Percentiles rank a stretch among this genome's conserved stretches.
These are phyloP conservation scores for Drosophila oshimai DNA, from an alignment of 1,140 invertebrate genomes.

Conservation along the genomic window DNA sequence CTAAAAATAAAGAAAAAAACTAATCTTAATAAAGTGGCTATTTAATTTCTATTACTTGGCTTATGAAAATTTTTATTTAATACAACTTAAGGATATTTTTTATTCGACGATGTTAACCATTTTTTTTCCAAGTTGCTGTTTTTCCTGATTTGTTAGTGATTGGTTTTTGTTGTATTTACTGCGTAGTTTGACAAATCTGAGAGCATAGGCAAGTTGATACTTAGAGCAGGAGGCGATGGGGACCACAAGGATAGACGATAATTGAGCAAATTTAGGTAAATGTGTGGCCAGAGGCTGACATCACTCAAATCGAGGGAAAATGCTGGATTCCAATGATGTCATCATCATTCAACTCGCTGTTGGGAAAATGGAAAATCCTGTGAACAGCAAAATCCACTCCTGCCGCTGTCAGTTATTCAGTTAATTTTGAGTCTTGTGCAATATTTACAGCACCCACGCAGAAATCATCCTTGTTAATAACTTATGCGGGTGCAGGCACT, in stretches of 20 bases:
- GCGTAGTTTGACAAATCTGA: constrained; percentile 63
- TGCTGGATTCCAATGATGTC: constrained; percentile 2
- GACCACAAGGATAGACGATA: background rate
- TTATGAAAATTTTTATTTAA: background rate
- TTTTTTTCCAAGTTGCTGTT: background rate
- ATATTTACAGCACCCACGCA: constrained; percentile 16
- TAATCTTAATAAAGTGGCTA: too few species aligned
- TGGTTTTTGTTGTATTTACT: constrained; percentile 28
- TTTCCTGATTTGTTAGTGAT: constrained; percentile 18
- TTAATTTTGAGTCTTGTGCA: constrained; percentile 24
- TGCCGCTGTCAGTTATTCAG: constrained; percentile 21
- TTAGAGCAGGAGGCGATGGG: background rate
- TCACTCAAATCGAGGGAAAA: constrained; percentile 15
- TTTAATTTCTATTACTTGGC: too few species aligned
- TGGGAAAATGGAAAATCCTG: background rate
- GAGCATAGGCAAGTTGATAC: constrained; percentile 39
- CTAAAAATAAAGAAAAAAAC: too few species aligned
- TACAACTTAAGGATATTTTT: background rate
- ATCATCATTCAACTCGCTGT: constrained; percentile 3
- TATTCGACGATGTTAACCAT: background rate
- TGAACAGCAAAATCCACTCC: constrained; percentile 10
- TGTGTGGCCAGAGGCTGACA: constrained; percentile 27
- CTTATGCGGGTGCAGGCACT: constrained; percentile 47
- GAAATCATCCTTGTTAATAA: constrained; percentile 41
- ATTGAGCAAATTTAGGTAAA: constrained; percentile 35